A percentile compares a stretch with the other conserved stretches of the same genome.
phyloP scores from a whole-genome alignment of 2,888 invertebrate species.

The Lasiommata megera region DNA sequence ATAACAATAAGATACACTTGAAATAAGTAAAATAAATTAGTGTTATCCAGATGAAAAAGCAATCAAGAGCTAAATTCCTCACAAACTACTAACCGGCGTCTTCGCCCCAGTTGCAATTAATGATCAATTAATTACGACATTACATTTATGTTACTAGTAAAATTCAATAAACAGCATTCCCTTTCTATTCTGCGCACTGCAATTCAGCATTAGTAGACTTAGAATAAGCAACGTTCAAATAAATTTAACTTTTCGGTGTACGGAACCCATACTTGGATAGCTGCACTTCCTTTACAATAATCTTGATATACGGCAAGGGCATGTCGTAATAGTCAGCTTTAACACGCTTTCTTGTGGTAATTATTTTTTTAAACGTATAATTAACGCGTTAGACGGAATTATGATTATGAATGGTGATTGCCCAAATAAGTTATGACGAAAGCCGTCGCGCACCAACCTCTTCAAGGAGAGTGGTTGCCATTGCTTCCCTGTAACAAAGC shows the following conservation, averaged over 20 bases:
- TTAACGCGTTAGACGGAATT: slow-evolving; percentile 24
- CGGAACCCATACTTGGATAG: not conserved
- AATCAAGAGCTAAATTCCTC: too few species aligned
- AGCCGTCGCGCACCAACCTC: not conserved
- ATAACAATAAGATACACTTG: too few species aligned
- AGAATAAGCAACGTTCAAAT: too few species aligned
- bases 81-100: too few species aligned
- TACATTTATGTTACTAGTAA: too few species aligned
- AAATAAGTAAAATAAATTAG: too few species aligned
- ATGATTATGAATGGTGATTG: slow-evolving; percentile 23
- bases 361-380: slow-evolving; percentile 27
- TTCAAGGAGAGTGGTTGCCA: not conserved
- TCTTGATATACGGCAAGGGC: slow-evolving; percentile 23
- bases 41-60: too few species aligned
- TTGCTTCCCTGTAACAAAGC: not conserved
- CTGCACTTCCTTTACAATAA: not conserved
- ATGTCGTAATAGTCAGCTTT: slow-evolving; percentile 21
- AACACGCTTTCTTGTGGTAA: slow-evolving; percentile 28
- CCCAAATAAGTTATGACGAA: slow-evolving; percentile 19
- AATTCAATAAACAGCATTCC: too few species aligned
- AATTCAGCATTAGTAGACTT: too few species aligned
- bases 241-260: not conserved
- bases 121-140: too few species aligned
- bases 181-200: too few species aligned
- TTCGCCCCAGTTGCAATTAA: too few species aligned